Percentiles rank a stretch among this genome's conserved stretches.
These are phyloP conservation scores for Drosophila fungiperda DNA, from an alignment of 2,888 invertebrate species.

Conservation along the genomic window DNA sequence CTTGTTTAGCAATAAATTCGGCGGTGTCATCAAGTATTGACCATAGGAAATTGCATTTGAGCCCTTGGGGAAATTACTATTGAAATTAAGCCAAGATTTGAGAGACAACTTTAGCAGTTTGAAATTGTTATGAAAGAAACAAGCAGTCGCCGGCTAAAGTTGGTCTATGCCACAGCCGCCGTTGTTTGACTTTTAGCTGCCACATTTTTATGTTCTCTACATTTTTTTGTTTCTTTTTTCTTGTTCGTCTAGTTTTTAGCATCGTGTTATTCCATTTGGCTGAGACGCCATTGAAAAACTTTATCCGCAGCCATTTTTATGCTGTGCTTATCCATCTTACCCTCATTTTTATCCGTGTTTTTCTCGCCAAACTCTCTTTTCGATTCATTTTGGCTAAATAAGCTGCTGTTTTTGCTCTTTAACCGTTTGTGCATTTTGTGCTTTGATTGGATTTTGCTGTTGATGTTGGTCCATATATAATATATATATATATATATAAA, in stretches of 20 bases:
- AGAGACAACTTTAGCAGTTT: slow-evolving; percentile 36
- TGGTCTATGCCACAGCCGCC: slow-evolving; percentile 29
- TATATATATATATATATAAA: slow-evolving; percentile 14
- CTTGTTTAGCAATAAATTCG: slow-evolving; percentile 13
- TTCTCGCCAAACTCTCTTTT: slow-evolving; percentile 49
- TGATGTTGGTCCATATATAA: slow-evolving; percentile 22
- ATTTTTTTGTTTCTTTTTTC: slow-evolving; percentile 3
- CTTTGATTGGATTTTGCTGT: slow-evolving; percentile 22
- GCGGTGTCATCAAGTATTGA: slow-evolving; percentile 16
- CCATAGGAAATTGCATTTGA: slow-evolving; percentile 26
- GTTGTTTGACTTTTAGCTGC: slow-evolving; percentile 53
- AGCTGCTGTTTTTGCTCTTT: slow-evolving; percentile 40
- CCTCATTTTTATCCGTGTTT: slow-evolving; percentile 66
- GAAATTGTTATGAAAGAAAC: slow-evolving; percentile 42
- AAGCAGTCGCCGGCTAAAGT: slow-evolving; percentile 22
- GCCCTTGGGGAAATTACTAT: slow-evolving; percentile 22
- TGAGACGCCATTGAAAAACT: slow-evolving; percentile 50
- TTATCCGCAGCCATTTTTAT: slow-evolving; percentile 62
- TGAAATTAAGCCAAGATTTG: slow-evolving; percentile 43
- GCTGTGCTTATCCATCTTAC: slow-evolving; percentile 74
- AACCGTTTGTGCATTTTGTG: slow-evolving; percentile 31
- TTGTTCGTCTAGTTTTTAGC: slow-evolving; percentile 23
- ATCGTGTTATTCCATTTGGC: slow-evolving; percentile 38
- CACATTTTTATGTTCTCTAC: slow-evolving; percentile 23
- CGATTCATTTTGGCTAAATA: slow-evolving; percentile 37